Conservation (phyloP, 2,888 invertebrate genomes). For the Sinodicranocentrus sp. region DNA sequence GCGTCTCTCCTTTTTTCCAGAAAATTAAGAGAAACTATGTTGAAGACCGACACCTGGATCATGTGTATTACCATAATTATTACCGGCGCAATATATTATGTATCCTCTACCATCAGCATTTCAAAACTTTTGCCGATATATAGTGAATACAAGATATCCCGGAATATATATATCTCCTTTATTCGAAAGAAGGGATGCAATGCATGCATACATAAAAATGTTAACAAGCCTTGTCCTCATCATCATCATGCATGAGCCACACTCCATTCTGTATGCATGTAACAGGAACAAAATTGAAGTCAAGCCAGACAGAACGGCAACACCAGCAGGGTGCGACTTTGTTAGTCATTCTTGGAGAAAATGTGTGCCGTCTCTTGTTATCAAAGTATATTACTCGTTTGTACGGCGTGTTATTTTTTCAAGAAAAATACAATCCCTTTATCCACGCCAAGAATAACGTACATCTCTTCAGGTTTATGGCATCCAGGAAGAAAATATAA, state of each 20-base stretch:
- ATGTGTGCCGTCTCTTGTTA: too few species aligned
- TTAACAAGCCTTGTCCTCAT: conserved; percentile 3
- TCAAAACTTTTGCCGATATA: too few species aligned
- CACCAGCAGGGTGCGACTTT: conserved; percentile 64
- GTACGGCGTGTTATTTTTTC: too few species aligned
- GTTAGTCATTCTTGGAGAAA: conserved; percentile 7
- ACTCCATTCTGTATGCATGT: not conserved
- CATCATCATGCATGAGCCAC: conserved; percentile 12
- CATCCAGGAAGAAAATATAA: too few species aligned
- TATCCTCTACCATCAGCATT: too few species aligned
- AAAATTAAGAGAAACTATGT: too few species aligned
- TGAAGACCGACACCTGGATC: conserved; percentile 21
- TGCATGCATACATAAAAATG: conserved; percentile 11
- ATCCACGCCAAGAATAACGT: not conserved
- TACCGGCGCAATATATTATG: too few species aligned
- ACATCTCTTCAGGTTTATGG: not conserved
- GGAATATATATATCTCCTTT: too few species aligned
- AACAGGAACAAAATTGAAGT: not conserved
- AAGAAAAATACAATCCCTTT: conserved; percentile 1
- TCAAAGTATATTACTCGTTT: too few species aligned
- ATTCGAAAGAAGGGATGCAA: not conserved
- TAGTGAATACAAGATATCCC: too few species aligned
- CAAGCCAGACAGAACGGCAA: conserved; percentile 63
- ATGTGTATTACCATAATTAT: conserved; percentile 34
- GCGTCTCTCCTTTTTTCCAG: not conserved